Percentiles rank a stretch among this genome's conserved stretches.
Evolutionary conservation across 2,797 vertebrate genomes (phyloP).

Genomic region (Chelon auratus): DNA sequence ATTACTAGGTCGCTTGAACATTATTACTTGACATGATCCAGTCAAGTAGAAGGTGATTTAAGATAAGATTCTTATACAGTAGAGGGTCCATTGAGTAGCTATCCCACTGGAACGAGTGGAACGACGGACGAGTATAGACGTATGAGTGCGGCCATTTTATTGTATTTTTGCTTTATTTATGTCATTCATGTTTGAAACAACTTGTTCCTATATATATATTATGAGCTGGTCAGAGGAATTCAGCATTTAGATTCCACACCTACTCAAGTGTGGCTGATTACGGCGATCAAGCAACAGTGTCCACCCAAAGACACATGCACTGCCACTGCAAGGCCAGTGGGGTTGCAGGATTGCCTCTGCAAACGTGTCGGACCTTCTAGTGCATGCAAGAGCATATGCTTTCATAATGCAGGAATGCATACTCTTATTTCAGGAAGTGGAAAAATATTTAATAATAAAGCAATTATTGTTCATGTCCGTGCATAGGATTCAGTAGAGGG

Average conservation of each 20-base stretch:
- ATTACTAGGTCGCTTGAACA: conserved; percentile 10
- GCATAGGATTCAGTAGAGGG: conserved; percentile 64
- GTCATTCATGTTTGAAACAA: no score
- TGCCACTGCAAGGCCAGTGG: no score
- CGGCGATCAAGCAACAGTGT: no score
- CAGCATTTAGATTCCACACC: no score
- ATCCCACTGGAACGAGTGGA: background rate
- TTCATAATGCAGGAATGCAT: background rate
- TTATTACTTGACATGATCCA: conserved; percentile 1
- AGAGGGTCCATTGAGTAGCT: background rate
- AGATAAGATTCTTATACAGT: background rate
- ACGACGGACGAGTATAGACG: background rate
- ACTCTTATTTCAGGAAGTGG: background rate
- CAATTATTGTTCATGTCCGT: conserved; percentile 1
- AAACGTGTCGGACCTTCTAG: no score
- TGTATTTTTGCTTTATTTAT: background rate
- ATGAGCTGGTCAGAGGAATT: no score
- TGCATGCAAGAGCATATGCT: no score
- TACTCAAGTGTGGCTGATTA: no score
- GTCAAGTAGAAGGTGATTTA: background rate
- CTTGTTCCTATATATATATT: no score
- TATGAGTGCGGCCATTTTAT: no score
- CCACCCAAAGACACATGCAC: no score
- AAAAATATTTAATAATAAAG: background rate
- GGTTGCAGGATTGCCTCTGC: no score